Evolutionary conservation across 2,113 vertebrate genomes (phyloP).

Genomic region (Nannospalax galili): DNA sequence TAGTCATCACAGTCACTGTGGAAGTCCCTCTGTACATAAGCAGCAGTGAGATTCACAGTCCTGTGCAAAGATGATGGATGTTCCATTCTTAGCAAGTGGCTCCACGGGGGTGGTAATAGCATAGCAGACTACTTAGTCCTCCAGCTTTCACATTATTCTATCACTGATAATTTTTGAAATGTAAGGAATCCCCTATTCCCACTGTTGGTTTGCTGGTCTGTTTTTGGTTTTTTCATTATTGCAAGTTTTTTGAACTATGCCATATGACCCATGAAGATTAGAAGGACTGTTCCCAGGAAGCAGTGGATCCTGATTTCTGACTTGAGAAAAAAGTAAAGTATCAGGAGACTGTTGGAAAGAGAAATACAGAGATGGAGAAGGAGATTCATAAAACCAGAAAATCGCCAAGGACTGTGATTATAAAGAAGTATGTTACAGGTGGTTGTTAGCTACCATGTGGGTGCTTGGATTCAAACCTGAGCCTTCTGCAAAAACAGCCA

Average conservation of each 20-base stretch:
- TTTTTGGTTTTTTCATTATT: background rate
- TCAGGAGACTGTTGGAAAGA: background rate
- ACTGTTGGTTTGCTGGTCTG: background rate
- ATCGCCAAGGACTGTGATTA: background rate
- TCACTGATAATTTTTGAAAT: background rate
- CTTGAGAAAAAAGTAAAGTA: background rate
- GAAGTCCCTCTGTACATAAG: background rate
- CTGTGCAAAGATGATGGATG: background rate
- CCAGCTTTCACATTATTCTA: background rate
- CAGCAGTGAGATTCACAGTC: background rate
- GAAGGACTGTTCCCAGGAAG: background rate
- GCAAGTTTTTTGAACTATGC: background rate
- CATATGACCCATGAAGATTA: background rate
- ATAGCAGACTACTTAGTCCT: background rate
- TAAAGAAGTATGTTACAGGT: background rate
- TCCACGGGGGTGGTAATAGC: background rate
- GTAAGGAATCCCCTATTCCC: background rate
- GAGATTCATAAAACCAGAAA: background rate
- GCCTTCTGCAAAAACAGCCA: too few relatives aligned
- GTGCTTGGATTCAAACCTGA: too few relatives aligned
- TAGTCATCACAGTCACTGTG: slow-evolving; percentile 13
- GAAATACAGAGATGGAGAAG: background rate
- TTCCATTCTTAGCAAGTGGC: background rate
- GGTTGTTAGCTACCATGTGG: too few relatives aligned
- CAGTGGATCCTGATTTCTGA: background rate